phyloP scores from a whole-genome alignment of 2,888 invertebrate species.

The Spodoptera picta region DNA sequence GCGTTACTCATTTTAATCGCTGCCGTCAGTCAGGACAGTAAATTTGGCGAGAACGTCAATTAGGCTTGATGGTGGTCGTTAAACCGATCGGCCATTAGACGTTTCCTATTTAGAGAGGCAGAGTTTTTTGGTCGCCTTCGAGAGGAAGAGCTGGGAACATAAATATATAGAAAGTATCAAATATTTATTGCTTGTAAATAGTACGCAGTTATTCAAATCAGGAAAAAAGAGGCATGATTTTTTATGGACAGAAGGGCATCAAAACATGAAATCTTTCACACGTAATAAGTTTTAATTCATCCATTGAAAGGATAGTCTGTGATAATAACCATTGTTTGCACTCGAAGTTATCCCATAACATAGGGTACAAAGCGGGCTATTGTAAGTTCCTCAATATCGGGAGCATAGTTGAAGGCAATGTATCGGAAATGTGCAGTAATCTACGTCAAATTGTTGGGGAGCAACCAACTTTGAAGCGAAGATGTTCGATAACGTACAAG shows the following conservation, averaged over 20 bases:
- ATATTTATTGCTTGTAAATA: too few species aligned
- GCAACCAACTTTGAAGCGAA: slow-evolving; percentile 16
- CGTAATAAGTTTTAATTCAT: neutral
- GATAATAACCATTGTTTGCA: slow-evolving; percentile 8
- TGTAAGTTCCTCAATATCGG: slow-evolving; percentile 22
- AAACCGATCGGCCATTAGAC: slow-evolving; percentile 40
- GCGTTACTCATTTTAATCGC: slow-evolving; percentile 44
- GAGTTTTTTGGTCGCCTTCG: slow-evolving; percentile 13
- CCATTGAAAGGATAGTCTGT: slow-evolving; percentile 1
- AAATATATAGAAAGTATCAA: neutral
- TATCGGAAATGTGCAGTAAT: slow-evolving; percentile 40
- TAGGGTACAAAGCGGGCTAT: slow-evolving; percentile 19
- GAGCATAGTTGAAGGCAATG: slow-evolving; percentile 25
- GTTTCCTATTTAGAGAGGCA: slow-evolving; percentile 6
- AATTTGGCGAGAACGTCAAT: slow-evolving; percentile 49
- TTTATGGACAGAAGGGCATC: neutral
- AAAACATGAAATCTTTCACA: neutral
- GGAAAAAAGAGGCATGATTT: too few species aligned
- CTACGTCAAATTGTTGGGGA: slow-evolving; percentile 33
- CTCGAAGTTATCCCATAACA: slow-evolving; percentile 7
- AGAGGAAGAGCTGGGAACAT: slow-evolving; percentile 5
- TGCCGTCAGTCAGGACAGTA: slow-evolving; percentile 45
- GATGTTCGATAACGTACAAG: slow-evolving; percentile 4
- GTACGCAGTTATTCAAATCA: too few species aligned
- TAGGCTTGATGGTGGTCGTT: slow-evolving; percentile 45